phyloP scores from a whole-genome alignment of 2,888 invertebrate genomes.

The Seira sanloemensis region DNA sequence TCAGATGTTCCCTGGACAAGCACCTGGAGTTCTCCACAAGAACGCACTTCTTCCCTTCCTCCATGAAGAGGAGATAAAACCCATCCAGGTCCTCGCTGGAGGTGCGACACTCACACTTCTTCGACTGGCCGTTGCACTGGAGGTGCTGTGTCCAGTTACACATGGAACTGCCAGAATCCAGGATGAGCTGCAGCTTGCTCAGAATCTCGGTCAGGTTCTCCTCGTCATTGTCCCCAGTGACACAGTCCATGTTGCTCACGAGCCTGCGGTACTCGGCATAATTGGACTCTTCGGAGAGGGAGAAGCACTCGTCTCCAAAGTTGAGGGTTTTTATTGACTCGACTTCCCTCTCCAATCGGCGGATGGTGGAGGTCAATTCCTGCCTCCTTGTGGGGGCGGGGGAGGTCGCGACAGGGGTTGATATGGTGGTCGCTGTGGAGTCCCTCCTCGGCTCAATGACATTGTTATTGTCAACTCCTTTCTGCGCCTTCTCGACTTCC shows the following conservation, averaged over 20 bases:
- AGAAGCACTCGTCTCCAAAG: constrained; percentile 40
- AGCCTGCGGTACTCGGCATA: constrained; percentile 53
- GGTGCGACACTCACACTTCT: constrained; percentile 46
- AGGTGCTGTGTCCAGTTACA: constrained; percentile 49
- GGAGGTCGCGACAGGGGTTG: constrained; percentile 35
- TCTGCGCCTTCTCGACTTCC: constrained; percentile 17
- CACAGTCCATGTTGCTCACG: constrained; percentile 51
- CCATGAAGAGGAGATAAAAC: constrained; percentile 48
- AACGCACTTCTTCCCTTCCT: constrained; percentile 39
- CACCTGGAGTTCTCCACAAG: constrained; percentile 52
- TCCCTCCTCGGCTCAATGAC: constrained; percentile 12
- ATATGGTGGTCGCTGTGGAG: constrained; percentile 14
- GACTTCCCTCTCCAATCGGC: constrained; percentile 38
- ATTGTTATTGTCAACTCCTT: constrained; percentile 5
- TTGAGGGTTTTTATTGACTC: constrained; percentile 22
- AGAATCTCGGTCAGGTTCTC: constrained; percentile 52
- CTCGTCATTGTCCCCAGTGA: constrained; percentile 52
- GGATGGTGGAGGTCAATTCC: constrained; percentile 51
- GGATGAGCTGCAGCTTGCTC: constrained; percentile 40
- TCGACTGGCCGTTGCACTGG: constrained; percentile 51
- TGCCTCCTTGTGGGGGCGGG: constrained; percentile 47
- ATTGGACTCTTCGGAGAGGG: constrained; percentile 47
- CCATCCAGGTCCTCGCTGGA: constrained; percentile 49
- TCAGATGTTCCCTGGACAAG: constrained; percentile 41
- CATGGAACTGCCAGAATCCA: constrained; percentile 40